These are phyloP conservation scores for Litoditis marina DNA, from an alignment of 2,888 invertebrate genomes.

Conservation along the genomic window DNA sequence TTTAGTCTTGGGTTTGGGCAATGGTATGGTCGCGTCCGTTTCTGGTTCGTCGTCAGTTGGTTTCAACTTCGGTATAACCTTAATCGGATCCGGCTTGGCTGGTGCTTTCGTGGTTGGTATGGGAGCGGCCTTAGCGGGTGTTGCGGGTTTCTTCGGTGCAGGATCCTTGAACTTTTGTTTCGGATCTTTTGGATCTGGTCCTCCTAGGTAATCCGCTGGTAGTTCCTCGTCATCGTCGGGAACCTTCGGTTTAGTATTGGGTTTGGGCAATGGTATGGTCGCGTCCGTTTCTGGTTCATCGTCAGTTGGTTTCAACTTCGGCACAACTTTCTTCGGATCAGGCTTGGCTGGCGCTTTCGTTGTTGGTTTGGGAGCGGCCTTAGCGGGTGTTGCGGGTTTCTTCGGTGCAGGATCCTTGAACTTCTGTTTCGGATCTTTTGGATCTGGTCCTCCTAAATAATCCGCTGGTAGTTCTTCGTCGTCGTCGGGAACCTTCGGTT, in stretches of 20 bases:
- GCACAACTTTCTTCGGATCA: conserved; percentile 15
- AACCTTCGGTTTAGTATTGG: no score
- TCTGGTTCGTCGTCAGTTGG: conserved; percentile 6
- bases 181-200: conserved; percentile 28
- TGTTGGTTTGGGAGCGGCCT: conserved; percentile 14
- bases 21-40: conserved; percentile 15
- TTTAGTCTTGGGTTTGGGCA: no score
- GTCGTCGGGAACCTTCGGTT: conserved; percentile 12
- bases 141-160: conserved; percentile 3
- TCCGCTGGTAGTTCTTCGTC: conserved; percentile 36
- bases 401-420: conserved; percentile 25
- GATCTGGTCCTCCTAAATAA: conserved; percentile 23
- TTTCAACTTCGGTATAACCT: conserved; percentile 28
- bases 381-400: conserved; percentile 14
- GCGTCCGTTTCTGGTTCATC: conserved; percentile 22
- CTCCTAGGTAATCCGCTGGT: conserved; percentile 27
- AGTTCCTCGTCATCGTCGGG: conserved; percentile 30
- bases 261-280: conserved; percentile 14
- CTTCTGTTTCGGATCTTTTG: conserved; percentile 26
- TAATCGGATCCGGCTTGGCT: no score
- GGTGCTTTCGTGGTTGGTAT: no score
- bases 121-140: neutral
- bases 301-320: conserved; percentile 6
- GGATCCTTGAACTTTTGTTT: conserved; percentile 36
- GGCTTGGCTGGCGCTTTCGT: conserved; percentile 24